Base-by-base conservation (phyloP, 2,113 vertebrate species). In the Eublepharis macularius region DNA sequence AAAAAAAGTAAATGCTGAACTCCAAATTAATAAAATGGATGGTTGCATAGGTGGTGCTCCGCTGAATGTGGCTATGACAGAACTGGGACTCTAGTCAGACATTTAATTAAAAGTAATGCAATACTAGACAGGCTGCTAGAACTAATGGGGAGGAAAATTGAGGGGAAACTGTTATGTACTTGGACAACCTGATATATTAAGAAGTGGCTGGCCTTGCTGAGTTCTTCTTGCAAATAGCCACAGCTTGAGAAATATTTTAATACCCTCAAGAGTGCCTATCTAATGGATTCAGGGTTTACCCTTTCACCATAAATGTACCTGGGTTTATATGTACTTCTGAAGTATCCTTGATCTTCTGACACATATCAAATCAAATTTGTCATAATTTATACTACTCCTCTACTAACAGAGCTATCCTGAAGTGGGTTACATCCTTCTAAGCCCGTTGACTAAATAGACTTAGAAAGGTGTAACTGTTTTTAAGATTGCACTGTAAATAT, bases 31-130 rank as follows among this genome's bases (percentile, higher is more conserved):
- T 80, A 80, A 86, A 80, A 80, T 80, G 76, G 41, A 34, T 86
- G 69, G 69, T 65, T 80, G 68, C 69, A 39, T 86, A 45, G 41
- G 69, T 80, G 69, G 77, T 65, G 77, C n/a, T 74, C 69, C 65
- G 45, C 49, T 85, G 68, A 73, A 49, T 49, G n/a, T 49, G 17
- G 24, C 21, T 47, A 39, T 49, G 68, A 80, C n/a, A 76, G 82
- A 76, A 66, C 73, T 84, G 82, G 57, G 60, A 68, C 74, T 73
- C 69, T 65, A 26, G n/a, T 86, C 78, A 80, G 69, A 86, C 69
- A 63, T 51, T 74, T 86, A 80, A 86, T 80, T 86, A 74, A 79
- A 86, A 74, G 84, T 74, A 86, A 86, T 65, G 77, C 78, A 80
- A 65, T 86, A 63, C 21, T 65, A 80, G 54, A 80, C 84, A 80